Evolutionary conservation across 2,888 invertebrate species (phyloP).

Genomic region (Monochamus alternatus): DNA sequence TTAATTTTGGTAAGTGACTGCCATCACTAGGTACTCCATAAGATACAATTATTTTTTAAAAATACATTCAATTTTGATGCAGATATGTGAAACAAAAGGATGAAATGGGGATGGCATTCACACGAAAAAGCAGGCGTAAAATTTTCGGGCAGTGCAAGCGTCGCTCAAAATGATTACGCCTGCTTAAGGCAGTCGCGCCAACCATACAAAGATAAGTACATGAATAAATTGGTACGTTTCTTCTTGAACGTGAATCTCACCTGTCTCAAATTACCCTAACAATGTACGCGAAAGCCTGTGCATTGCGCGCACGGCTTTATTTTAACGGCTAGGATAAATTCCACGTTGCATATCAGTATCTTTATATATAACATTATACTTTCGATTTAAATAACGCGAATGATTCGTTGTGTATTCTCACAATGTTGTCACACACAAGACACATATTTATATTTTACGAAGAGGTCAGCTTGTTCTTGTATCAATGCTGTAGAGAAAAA

Average conservation of each 20-base stretch:
- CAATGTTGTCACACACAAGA: constrained; percentile 68
- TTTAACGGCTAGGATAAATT: constrained; percentile 60
- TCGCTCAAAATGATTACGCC: constrained; percentile 23
- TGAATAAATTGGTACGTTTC: constrained; percentile 39
- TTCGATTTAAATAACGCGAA: constrained; percentile 61
- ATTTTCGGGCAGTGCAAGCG: not conserved
- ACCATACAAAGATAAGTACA: constrained; percentile 34
- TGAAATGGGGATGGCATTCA: constrained; percentile 11
- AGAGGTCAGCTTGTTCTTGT: constrained; percentile 67
- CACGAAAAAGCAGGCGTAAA: constrained; percentile 25
- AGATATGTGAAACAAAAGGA: constrained; percentile 1
- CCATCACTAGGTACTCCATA: too few species aligned
- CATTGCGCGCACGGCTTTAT: constrained; percentile 71
- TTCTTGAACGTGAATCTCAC: constrained; percentile 66
- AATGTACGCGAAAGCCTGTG: constrained; percentile 70
- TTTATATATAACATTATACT: constrained; percentile 44
- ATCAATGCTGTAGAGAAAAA: constrained; percentile 71
- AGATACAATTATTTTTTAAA: too few species aligned
- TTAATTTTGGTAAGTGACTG: too few species aligned
- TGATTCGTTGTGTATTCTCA: constrained; percentile 57
- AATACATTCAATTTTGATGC: not conserved
- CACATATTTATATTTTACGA: constrained; percentile 69
- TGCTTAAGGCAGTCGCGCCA: constrained; percentile 29
- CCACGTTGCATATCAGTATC: constrained; percentile 55
- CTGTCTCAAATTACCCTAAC: constrained; percentile 68